Evolutionary conservation across 2,888 invertebrate species (phyloP).

Genomic region (Smittia sp.): DNA sequence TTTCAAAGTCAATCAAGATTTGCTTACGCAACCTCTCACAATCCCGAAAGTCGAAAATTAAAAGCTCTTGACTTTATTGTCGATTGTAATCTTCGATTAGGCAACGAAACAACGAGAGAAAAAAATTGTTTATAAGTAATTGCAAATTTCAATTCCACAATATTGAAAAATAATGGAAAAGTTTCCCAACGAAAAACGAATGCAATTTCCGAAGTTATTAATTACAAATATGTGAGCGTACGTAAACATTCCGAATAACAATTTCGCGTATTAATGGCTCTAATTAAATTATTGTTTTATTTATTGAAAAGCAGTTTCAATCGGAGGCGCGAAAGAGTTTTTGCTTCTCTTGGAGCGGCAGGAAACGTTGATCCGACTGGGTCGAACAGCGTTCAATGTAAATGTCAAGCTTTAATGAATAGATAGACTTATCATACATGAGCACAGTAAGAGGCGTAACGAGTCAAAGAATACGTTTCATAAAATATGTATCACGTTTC

Average conservation of each 20-base stretch:
- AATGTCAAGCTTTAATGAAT: no score
- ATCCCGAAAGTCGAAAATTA: neutral
- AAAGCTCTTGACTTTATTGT: neutral
- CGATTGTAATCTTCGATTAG: constrained; percentile 11
- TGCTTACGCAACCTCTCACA: neutral
- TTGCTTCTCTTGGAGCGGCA: neutral
- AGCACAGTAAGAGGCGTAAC: no score
- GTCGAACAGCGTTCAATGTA: neutral
- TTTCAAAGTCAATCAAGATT: constrained; percentile 1
- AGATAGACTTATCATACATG: no score
- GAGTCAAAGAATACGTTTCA: neutral
- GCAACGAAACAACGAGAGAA: constrained; percentile 1
- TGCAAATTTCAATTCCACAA: constrained; percentile 39
- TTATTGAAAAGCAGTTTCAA: neutral
- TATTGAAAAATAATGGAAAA: constrained; percentile 28
- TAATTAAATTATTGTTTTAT: constrained; percentile 19
- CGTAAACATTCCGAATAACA: neutral
- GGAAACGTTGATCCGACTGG: neutral
- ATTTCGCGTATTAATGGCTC: neutral
- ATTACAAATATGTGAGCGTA: constrained; percentile 27
- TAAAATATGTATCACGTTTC: constrained; percentile 7
- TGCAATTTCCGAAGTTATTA: constrained; percentile 17
- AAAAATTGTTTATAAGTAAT: constrained; percentile 36
- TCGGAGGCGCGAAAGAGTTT: neutral
- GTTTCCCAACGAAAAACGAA: constrained; percentile 12